Evolutionary conservation across 2,888 invertebrate genomes (phyloP), one percentile per base, ranked within the genome.

Genomic region (Athalia cordata): DNA sequence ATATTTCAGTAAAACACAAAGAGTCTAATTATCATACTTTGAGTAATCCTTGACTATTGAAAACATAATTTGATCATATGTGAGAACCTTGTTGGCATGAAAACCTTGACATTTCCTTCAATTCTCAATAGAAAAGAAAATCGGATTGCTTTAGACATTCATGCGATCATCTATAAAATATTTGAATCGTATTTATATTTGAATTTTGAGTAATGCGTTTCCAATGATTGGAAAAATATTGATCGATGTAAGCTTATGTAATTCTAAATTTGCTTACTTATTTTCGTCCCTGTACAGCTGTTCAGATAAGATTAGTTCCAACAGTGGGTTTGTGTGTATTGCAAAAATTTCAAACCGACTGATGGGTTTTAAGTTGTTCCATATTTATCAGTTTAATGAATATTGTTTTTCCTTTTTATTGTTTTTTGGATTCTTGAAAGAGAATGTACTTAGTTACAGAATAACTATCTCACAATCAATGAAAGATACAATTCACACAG

Each of bases 251-350:
- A 64, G 68, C 49, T 72, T 49, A 59, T 80, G 75, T 57, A 68
- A 77, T 75, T 79, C 57, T 9, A 68, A 70, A 61, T 66, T 78
- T 82, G 50, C 80, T 79, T 9, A 76, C 57, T 8, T 70, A 62
- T 78, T 70, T 65, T 49, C 50, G 43, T 75, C 75, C 62, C 52
- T n/a, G 52, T 75, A 50, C 61, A 49, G 50, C 61, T 50, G 62
- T 61, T 62, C 62, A 62, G 75, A 75, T 75, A 75, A 75, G 75
- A 75, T 62, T 75, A 75, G 15, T 64, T 43, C 9, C 57, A 59
- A 72, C 15, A 43, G n/a, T 8, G 13, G 5, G 9, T 72, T 11
- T 45, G 8, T 11, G 2, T n/a, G 55, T 55, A n/a, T 70, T 8
- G 59, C 13, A 72, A 47, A 59, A 6, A 47, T 29, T 29, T 29